A percentile compares a stretch with the other conserved stretches of the same genome.
These are phyloP conservation scores for Lithobates pipiens DNA, from an alignment of 2,797 vertebrate genomes.

Conservation along the genomic window DNA sequence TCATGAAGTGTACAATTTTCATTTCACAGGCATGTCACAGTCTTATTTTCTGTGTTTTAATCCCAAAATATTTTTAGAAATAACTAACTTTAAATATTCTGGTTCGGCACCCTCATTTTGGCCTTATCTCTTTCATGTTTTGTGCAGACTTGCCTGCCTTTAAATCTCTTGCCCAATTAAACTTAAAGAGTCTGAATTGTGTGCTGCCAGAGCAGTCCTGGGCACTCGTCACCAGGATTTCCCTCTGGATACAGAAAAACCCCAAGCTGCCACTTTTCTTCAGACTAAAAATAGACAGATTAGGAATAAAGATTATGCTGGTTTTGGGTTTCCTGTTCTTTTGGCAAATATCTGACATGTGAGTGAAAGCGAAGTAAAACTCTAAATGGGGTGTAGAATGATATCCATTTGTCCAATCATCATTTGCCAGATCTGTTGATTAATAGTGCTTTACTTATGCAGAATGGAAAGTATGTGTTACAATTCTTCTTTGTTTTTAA, in stretches of 20 bases:
- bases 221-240: neutral
- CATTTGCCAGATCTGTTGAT: constrained; percentile 29
- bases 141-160: neutral
- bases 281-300: neutral
- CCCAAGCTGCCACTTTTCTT: neutral
- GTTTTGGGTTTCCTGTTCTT: constrained; percentile 22
- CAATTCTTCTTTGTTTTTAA: constrained; percentile 51
- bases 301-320: constrained; percentile 12
- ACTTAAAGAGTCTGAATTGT: neutral
- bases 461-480: constrained; percentile 48
- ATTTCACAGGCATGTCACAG: neutral
- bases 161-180: neutral
- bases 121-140: constrained; percentile 13
- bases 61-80: neutral
- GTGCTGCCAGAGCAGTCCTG: neutral
- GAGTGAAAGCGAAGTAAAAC: constrained; percentile 33
- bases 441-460: constrained; percentile 39
- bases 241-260: neutral
- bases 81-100: neutral
- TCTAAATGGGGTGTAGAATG: constrained; percentile 37
- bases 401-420: constrained; percentile 37
- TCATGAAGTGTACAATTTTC: neutral
- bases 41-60: neutral
- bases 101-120: neutral
- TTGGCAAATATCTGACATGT: constrained; percentile 6